A percentile compares a stretch with the other conserved stretches of the same genome.
phyloP scores from a whole-genome alignment of 2,888 invertebrate genomes.

The Colletes collaris region DNA sequence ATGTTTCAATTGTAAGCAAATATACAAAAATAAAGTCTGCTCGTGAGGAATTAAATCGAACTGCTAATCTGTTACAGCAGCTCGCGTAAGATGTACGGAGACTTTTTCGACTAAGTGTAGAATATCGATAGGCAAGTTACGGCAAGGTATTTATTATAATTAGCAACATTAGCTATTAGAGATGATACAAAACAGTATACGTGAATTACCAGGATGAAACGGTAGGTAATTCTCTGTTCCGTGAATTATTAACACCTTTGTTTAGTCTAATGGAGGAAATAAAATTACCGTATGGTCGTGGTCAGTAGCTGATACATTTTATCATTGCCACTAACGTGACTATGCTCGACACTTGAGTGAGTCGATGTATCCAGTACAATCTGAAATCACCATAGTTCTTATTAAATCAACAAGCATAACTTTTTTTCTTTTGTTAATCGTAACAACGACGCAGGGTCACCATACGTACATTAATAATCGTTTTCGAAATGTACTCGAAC shows the following conservation, averaged over 20 bases:
- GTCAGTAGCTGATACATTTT: constrained; percentile 72
- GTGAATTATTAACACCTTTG: too few species aligned
- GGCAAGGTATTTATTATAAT: too few species aligned
- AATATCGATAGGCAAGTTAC: too few species aligned
- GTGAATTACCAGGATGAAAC: constrained; percentile 1
- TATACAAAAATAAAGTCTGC: too few species aligned
- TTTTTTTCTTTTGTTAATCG: not conserved
- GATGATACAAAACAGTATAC: not conserved
- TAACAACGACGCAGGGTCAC: not conserved
- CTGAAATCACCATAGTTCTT: constrained; percentile 82
- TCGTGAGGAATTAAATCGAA: too few species aligned
- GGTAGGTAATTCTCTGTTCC: not conserved
- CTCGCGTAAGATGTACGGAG: too few species aligned
- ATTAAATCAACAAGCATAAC: not conserved
- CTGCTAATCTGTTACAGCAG: too few species aligned
- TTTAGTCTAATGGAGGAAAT: not conserved
- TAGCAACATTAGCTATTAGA: too few species aligned
- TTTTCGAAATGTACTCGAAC: constrained; percentile 86
- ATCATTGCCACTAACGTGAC: constrained; percentile 85
- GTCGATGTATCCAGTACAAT: constrained; percentile 88
- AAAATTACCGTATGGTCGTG: constrained; percentile 67
- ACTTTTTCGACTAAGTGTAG: too few species aligned
- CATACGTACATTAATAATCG: constrained; percentile 87
- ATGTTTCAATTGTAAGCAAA: too few species aligned
- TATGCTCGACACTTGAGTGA: constrained; percentile 86